Percentiles rank a stretch among this genome's conserved stretches.
Evolutionary conservation across 2,888 invertebrate species (phyloP).

Genomic region (Allolobophora icterica): DNA sequence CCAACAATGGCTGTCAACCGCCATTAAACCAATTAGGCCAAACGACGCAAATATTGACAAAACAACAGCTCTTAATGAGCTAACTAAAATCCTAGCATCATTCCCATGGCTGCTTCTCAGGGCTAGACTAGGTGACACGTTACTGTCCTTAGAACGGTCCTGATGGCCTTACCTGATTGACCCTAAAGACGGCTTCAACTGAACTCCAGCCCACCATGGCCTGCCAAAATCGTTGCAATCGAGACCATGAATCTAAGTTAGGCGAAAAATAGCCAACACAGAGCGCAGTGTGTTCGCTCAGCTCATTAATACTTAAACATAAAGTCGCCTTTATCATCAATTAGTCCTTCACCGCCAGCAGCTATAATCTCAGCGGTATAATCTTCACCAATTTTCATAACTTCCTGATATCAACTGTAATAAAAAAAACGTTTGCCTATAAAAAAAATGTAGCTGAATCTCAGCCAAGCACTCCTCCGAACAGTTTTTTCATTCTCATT

Average conservation of each 20-base stretch:
- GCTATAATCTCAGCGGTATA: background rate
- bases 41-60: too few species aligned
- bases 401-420: too few species aligned
- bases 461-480: background rate
- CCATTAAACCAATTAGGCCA: too few species aligned
- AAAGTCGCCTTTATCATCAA: background rate
- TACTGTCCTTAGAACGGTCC: background rate
- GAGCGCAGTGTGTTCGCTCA: background rate
- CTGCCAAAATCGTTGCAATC: background rate
- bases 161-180: fast-evolving
- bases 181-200: too few species aligned
- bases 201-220: background rate
- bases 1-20: too few species aligned
- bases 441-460: background rate
- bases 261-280: background rate
- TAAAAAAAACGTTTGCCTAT: background rate
- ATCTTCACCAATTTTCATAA: background rate
- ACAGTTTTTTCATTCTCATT: background rate
- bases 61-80: too few species aligned
- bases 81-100: too few species aligned
- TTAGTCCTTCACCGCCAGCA: background rate
- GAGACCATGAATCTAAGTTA: background rate
- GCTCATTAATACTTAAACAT: background rate
- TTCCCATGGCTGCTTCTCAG: too few species aligned
- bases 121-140: background rate